Conservation (phyloP, 2,888 invertebrate genomes). For the Altica lythri region DNA sequence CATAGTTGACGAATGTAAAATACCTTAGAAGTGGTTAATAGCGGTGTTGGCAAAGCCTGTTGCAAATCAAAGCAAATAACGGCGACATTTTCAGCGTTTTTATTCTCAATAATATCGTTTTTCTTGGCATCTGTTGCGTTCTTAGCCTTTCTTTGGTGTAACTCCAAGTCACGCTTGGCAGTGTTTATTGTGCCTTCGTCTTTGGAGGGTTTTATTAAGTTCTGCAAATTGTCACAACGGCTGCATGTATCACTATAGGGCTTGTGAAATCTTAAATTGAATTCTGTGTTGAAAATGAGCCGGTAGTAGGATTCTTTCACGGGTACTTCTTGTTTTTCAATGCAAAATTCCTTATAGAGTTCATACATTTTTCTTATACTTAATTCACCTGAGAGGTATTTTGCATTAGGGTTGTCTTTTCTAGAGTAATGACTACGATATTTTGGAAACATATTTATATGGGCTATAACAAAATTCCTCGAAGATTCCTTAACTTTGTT, state of each 20-base stretch:
- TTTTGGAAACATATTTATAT: no score
- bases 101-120: background rate
- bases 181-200: constrained; percentile 13
- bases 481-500: no score
- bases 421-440: no score
- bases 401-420: no score
- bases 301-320: no score
- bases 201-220: constrained; percentile 21
- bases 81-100: constrained; percentile 5
- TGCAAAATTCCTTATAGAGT: no score
- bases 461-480: no score
- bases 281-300: constrained; percentile 27
- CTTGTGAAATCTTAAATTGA: constrained; percentile 28
- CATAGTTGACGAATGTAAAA: constrained; percentile 37
- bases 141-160: constrained; percentile 25
- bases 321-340: no score
- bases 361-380: no score
- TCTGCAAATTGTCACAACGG: constrained; percentile 15
- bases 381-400: no score
- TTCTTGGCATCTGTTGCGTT: constrained; percentile 3
- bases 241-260: constrained; percentile 27
- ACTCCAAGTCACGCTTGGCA: constrained; percentile 10
- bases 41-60: constrained; percentile 36
- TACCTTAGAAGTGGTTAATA: constrained; percentile 31
- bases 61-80: constrained; percentile 38